Evolutionary conservation across 1,140 invertebrate genomes (phyloP).

Genomic region (Thaumetopoea pityocampa): DNA sequence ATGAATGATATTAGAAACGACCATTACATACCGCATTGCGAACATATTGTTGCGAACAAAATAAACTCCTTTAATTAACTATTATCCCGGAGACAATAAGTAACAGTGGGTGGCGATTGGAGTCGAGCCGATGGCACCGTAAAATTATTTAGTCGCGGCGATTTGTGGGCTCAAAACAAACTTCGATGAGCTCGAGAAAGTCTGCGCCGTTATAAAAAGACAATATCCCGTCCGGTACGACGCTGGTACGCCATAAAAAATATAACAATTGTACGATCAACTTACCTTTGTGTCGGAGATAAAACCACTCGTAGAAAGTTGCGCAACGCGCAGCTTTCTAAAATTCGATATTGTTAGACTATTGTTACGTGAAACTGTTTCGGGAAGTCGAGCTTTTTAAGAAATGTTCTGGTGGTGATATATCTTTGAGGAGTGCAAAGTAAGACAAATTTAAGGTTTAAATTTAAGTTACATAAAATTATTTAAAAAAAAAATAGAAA

Average conservation of each 20-base stretch:
- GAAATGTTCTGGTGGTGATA: constrained; percentile 3
- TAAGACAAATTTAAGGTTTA: constrained; percentile 1
- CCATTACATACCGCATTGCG: too few relatives aligned
- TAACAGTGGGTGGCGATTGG: constrained; percentile 3
- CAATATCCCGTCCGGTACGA: constrained; percentile 23
- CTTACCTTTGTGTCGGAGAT: constrained; percentile 58
- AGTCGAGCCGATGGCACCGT: constrained; percentile 13
- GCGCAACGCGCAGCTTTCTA: constrained; percentile 65
- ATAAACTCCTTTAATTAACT: constrained; percentile 6
- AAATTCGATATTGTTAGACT: constrained; percentile 52
- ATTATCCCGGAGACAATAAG: constrained; percentile 9
- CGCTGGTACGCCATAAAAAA: constrained; percentile 45
- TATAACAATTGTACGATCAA: constrained; percentile 39
- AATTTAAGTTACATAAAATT: background rate
- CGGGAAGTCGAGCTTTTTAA: constrained; percentile 28
- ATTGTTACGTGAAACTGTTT: constrained; percentile 49
- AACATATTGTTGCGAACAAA: too few relatives aligned
- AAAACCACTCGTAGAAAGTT: constrained; percentile 73
- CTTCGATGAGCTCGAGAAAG: constrained; percentile 32
- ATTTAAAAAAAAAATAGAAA: constrained; percentile 6
- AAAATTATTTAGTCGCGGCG: constrained; percentile 25
- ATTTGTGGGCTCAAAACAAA: constrained; percentile 33
- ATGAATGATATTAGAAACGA: too few relatives aligned
- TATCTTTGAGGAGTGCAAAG: constrained; percentile 1
- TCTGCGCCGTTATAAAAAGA: constrained; percentile 28